These are phyloP conservation scores for Morpho deidamia DNA, from an alignment of 2,888 invertebrate genomes.

Conservation along the genomic window DNA sequence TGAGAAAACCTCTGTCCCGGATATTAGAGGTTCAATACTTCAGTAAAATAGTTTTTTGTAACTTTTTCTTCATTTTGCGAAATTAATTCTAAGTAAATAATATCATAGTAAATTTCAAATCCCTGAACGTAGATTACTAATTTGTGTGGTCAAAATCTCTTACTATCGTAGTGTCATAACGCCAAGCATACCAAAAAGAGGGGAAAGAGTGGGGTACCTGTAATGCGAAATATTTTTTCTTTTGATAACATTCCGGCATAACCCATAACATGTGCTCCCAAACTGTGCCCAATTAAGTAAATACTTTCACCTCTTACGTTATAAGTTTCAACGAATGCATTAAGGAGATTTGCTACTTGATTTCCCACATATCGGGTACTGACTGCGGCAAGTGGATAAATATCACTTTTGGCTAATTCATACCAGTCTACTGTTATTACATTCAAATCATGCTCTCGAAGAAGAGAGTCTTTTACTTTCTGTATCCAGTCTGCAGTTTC, in stretches of 20 bases:
- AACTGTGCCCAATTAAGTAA: conserved; percentile 75
- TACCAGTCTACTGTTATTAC: conserved; percentile 73
- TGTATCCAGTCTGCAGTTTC: conserved; percentile 54
- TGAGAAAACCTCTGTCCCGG: too few relatives aligned
- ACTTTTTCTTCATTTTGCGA: too few relatives aligned
- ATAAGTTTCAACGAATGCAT: conserved; percentile 37
- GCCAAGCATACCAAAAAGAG: too few relatives aligned
- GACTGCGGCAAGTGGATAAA: conserved; percentile 61
- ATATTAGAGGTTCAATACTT: too few relatives aligned
- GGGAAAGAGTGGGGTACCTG: conserved; percentile 51
- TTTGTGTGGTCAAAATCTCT: too few relatives aligned
- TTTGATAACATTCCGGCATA: conserved; percentile 71
- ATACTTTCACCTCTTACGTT: conserved; percentile 35
- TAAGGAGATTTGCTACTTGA: conserved; percentile 46
- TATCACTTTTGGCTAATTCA: conserved; percentile 49
- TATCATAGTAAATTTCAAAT: too few relatives aligned
- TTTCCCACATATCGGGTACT: conserved; percentile 65
- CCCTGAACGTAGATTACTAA: too few relatives aligned
- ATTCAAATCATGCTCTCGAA: conserved; percentile 62
- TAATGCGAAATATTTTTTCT: conserved; percentile 73
- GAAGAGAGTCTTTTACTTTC: conserved; percentile 58
- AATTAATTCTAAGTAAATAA: too few relatives aligned
- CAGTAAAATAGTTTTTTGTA: neutral
- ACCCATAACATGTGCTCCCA: conserved; percentile 81
- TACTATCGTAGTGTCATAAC: too few relatives aligned